Conservation (phyloP, 2,113 vertebrate genomes). For the Mirounga angustirostris region DNA sequence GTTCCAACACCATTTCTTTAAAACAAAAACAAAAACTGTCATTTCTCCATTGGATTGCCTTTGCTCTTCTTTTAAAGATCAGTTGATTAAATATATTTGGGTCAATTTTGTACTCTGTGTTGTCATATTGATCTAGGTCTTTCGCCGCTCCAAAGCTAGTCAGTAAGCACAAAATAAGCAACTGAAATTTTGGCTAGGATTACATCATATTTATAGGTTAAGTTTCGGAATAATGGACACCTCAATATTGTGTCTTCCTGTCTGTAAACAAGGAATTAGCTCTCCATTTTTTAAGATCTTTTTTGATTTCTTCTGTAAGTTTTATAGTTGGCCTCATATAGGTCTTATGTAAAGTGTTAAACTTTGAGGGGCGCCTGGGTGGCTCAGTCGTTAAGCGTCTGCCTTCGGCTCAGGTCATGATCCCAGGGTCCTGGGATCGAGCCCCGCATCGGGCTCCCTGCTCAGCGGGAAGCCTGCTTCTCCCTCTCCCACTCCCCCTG, state of each 20-base stretch:
- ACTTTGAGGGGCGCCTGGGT: background rate
- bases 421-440: too few relatives aligned
- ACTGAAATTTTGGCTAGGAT: background rate
- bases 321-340: conserved; percentile 15
- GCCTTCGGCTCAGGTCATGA: too few relatives aligned
- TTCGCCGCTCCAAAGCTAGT: background rate
- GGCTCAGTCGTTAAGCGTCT: too few relatives aligned
- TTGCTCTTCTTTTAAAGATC: conserved; percentile 7
- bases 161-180: background rate
- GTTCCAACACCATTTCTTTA: background rate
- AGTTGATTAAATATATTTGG: background rate
- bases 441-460: too few relatives aligned
- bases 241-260: background rate
- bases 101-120: background rate
- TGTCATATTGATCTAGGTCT: background rate
- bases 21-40: background rate
- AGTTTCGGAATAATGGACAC: background rate
- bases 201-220: background rate
- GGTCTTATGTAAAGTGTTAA: background rate
- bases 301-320: background rate
- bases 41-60: background rate
- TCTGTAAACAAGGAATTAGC: background rate
- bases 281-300: background rate
- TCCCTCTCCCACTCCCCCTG: too few relatives aligned
- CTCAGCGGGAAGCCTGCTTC: too few relatives aligned